These are phyloP conservation scores for Platycheirus albimanus DNA, from an alignment of 2,888 invertebrate genomes.

Conservation along the genomic window DNA sequence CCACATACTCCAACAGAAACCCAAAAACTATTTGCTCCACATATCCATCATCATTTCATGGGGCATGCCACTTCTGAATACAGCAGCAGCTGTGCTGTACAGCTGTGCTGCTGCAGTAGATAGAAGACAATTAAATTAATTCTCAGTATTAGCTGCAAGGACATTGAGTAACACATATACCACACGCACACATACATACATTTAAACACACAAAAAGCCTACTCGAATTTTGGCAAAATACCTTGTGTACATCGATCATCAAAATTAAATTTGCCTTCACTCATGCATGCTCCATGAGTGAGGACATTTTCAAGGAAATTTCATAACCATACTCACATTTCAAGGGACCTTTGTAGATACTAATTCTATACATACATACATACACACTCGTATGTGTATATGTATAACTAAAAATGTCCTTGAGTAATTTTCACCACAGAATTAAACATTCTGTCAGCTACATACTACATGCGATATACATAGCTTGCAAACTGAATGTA, in stretches of 20 bases:
- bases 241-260: constrained; percentile 65
- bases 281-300: constrained; percentile 29
- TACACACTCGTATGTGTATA: too few species aligned
- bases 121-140: constrained; percentile 66
- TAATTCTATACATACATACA: neutral
- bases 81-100: too few species aligned
- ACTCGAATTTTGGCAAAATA: constrained; percentile 18
- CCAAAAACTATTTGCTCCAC: neutral
- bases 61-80: neutral
- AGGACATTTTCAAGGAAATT: constrained; percentile 37
- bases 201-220: too few species aligned
- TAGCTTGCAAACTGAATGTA: constrained; percentile 7
- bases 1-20: neutral
- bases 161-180: neutral
- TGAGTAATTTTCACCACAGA: constrained; percentile 46
- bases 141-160: constrained; percentile 59
- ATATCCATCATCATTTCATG: constrained; percentile 13
- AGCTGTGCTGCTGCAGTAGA: constrained; percentile 16
- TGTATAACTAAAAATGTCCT: constrained; percentile 8
- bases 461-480: constrained; percentile 27
- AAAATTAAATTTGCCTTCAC: constrained; percentile 69
- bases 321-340: constrained; percentile 32
- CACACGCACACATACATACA: neutral
- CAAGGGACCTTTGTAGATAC: neutral
- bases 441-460: constrained; percentile 41